Percentiles rank a stretch among this genome's conserved stretches.
phyloP scores from a whole-genome alignment of 2,888 invertebrate species.

The Cistogaster globosa region DNA sequence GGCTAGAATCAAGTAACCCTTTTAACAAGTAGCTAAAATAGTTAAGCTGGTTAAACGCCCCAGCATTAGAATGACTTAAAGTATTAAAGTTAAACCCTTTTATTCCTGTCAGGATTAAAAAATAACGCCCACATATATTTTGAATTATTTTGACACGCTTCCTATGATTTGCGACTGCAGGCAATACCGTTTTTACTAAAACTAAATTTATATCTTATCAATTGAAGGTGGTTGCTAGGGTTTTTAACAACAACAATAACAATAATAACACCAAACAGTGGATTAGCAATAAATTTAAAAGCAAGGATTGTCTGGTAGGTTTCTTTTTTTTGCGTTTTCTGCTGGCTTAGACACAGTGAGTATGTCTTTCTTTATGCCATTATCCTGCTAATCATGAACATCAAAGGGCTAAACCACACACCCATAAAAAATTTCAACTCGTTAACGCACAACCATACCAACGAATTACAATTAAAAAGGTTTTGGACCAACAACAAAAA shows the following conservation, averaged over 20 bases:
- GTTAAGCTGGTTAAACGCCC: conserved; percentile 69
- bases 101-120: conserved; percentile 49
- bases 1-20: conserved; percentile 50
- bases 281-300: conserved; percentile 1
- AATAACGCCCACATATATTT: conserved; percentile 35
- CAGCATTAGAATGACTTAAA: conserved; percentile 37
- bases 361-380: conserved; percentile 45
- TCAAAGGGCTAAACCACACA: conserved; percentile 71
- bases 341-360: neutral
- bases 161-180: conserved; percentile 6
- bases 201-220: conserved; percentile 26
- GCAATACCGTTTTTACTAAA: conserved; percentile 40
- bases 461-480: neutral
- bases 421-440: conserved; percentile 69
- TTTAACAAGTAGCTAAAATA: conserved; percentile 66
- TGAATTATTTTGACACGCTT: conserved; percentile 60
- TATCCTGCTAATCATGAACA: conserved; percentile 67
- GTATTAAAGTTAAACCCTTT: conserved; percentile 46
- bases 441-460: conserved; percentile 11
- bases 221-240: conserved; percentile 27
- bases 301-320: conserved; percentile 15
- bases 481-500: neutral
- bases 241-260: conserved; percentile 9
- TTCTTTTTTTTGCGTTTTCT: neutral
- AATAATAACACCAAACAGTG: neutral